These are phyloP conservation scores for Carollia perspicillata DNA, from an alignment of 2,113 vertebrate species.

Conservation along the genomic window DNA sequence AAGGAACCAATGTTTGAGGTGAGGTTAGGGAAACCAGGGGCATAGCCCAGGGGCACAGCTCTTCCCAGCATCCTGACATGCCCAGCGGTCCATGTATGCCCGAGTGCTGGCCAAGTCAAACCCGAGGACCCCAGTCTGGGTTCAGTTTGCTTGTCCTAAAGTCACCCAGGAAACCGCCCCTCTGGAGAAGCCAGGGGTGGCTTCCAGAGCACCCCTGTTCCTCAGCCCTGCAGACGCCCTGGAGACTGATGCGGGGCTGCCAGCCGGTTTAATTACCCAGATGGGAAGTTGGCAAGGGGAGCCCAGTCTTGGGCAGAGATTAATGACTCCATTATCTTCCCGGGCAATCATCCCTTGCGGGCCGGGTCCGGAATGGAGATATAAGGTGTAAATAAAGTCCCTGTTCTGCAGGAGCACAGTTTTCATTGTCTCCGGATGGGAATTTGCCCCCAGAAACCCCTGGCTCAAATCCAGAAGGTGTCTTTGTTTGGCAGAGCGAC, in stretches of 20 bases:
- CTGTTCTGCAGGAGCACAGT: neutral
- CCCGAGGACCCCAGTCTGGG: neutral
- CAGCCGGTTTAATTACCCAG: constrained; percentile 27
- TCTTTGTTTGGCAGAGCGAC: neutral
- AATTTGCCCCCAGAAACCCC: constrained; percentile 8
- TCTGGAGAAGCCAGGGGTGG: neutral
- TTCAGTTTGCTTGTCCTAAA: neutral
- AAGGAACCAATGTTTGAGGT: neutral
- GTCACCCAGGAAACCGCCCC: neutral
- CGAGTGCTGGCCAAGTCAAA: neutral
- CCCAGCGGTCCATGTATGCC: neutral
- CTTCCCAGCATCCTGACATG: neutral
- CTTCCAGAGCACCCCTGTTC: neutral
- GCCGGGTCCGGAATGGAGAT: neutral
- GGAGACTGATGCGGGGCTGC: neutral
- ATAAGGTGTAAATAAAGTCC: constrained; percentile 11
- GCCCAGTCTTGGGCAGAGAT: neutral
- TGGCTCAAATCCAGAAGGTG: constrained; percentile 24
- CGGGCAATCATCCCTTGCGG: neutral
- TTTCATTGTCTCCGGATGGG: constrained; percentile 30
- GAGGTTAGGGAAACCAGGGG: neutral
- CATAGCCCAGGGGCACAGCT: neutral
- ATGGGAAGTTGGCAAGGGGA: constrained; percentile 39
- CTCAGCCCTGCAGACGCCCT: neutral
- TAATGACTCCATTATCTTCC: constrained; percentile 48